Evolutionary conservation across 2,113 vertebrate genomes (phyloP).

Genomic region (Jaculus jaculus): DNA sequence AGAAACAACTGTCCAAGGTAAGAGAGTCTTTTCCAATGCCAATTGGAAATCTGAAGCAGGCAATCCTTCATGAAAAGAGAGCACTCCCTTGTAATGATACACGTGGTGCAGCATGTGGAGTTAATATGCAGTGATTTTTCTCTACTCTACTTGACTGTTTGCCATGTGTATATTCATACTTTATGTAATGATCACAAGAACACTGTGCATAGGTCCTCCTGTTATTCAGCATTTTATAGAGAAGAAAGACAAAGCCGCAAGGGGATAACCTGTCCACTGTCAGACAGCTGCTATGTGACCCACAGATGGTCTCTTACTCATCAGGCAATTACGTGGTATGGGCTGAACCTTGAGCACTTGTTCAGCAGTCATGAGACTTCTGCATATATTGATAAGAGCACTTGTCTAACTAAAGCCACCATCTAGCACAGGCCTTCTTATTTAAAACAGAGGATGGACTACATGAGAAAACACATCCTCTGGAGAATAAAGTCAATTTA

Average conservation of each 20-base stretch:
- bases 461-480: not conserved
- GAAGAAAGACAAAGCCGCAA: not conserved
- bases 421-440: not conserved
- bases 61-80: not conserved
- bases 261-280: not conserved
- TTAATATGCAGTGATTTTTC: not conserved
- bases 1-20: not conserved
- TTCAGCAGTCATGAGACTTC: not conserved
- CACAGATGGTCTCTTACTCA: not conserved
- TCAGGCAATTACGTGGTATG: not conserved
- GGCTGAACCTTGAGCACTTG: not conserved
- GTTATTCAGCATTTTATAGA: not conserved
- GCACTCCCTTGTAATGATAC: not conserved
- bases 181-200: not conserved
- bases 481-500: constrained; percentile 30
- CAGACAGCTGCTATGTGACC: not conserved
- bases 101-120: not conserved
- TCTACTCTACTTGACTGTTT: not conserved
- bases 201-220: not conserved
- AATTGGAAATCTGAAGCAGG: not conserved
- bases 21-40: not conserved
- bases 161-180: not conserved
- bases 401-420: not conserved
- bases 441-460: constrained; percentile 14
- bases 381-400: not conserved